Evolutionary conservation across 2,113 vertebrate species (phyloP).

Genomic region (Eubucco bourcierii): DNA sequence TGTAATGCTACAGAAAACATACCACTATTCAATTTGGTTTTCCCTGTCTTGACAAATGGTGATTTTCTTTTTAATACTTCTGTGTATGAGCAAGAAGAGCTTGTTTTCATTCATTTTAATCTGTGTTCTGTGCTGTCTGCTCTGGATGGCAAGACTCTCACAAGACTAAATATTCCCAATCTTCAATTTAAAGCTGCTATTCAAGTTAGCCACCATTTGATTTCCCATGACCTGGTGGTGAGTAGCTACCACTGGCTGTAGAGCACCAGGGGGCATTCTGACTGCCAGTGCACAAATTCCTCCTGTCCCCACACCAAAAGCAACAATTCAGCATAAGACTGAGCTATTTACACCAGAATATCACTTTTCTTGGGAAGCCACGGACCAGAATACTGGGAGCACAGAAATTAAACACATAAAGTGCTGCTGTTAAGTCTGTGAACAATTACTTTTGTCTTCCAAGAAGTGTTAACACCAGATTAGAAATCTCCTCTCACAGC

Average conservation of each 20-base stretch:
- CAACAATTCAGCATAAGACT: not conserved
- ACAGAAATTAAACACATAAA: not conserved
- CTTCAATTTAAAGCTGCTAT: constrained; percentile 8
- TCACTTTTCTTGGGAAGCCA: not conserved
- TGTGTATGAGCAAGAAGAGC: not conserved
- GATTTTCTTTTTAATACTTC: not conserved
- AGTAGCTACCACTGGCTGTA: not conserved
- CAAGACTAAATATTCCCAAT: not conserved
- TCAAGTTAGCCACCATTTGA: not conserved
- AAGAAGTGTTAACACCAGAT: not conserved
- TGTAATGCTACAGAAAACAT: not conserved
- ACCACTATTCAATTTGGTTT: not conserved
- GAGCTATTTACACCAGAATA: not conserved
- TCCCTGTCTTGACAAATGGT: not conserved
- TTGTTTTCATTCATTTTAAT: not conserved
- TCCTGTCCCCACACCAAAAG: not conserved
- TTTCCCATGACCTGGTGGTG: not conserved
- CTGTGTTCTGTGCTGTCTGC: not conserved
- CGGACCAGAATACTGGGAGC: not conserved
- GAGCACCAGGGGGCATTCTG: constrained; percentile 71
- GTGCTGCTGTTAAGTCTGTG: not conserved
- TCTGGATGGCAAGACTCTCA: not conserved
- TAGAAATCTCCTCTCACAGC: not conserved
- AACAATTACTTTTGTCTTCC: not conserved
- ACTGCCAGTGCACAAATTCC: constrained; percentile 9